Percentiles rank a stretch among this genome's conserved stretches.
Conservation (phyloP, 2,113 vertebrate genomes). For the Rhinogobius similis region DNA sequence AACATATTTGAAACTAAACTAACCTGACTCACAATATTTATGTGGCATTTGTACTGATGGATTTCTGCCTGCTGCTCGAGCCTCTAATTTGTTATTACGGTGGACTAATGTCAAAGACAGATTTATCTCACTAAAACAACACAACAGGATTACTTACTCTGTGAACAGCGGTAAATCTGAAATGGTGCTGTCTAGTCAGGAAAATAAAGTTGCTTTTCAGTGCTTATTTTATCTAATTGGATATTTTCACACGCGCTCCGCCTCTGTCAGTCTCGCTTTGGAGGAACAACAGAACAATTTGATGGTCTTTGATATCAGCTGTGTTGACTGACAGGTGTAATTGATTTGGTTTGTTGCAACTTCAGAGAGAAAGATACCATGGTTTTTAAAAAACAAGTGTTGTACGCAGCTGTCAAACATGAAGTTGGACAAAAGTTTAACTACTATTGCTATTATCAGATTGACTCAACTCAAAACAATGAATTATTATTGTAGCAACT, state of each 20-base stretch:
- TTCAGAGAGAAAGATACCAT: slow-evolving; percentile 1
- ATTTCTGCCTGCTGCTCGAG: not conserved
- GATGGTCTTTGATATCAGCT: not conserved
- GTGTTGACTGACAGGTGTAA: slow-evolving; percentile 7
- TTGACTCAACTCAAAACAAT: not conserved
- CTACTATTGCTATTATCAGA: not conserved
- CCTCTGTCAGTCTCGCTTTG: not conserved
- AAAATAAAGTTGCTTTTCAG: not conserved
- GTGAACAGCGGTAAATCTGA: not conserved
- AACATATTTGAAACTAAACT: not conserved
- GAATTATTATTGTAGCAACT: not conserved
- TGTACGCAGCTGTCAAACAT: not conserved
- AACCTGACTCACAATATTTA: not conserved
- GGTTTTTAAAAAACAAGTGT: not conserved
- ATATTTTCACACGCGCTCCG: not conserved
- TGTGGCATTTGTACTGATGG: not conserved
- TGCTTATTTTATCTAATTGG: slow-evolving; percentile 6
- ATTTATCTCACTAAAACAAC: not conserved
- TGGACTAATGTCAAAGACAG: not conserved
- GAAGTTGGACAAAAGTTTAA: not conserved
- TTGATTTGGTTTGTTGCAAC: not conserved
- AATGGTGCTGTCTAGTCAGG: not conserved
- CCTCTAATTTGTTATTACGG: not conserved
- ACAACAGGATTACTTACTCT: not conserved
- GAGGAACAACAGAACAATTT: slow-evolving; percentile 1